Conservation (phyloP, 2,888 invertebrate species). For the Hirtodrosophila trivittata region DNA sequence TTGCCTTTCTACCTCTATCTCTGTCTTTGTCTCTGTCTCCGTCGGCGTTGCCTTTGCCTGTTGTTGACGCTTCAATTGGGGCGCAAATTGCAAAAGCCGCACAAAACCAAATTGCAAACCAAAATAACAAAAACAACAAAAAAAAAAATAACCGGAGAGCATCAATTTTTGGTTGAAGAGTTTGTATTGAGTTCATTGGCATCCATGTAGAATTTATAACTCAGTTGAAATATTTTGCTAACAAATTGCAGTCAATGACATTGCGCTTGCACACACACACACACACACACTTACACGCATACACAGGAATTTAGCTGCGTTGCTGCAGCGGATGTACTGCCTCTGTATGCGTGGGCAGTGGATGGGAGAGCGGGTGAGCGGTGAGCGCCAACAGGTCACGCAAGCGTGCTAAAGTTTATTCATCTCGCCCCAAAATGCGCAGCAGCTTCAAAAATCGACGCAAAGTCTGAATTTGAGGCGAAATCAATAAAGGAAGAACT, state of each 20-base stretch:
- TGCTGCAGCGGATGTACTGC: constrained; percentile 53
- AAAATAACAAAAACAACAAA: constrained; percentile 2
- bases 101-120: constrained; percentile 43
- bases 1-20: constrained; percentile 1
- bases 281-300: constrained; percentile 30
- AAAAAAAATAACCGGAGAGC: constrained; percentile 22
- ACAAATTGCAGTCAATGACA: constrained; percentile 81
- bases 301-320: constrained; percentile 16
- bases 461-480: constrained; percentile 47
- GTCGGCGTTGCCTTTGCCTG: constrained; percentile 10
- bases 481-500: constrained; percentile 54
- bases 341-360: constrained; percentile 50
- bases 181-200: constrained; percentile 69
- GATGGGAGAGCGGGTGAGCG: constrained; percentile 5
- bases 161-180: constrained; percentile 45
- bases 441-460: constrained; percentile 60
- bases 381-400: constrained; percentile 62
- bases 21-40: constrained; percentile 12
- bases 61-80: constrained; percentile 60
- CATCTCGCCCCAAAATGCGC: constrained; percentile 67
- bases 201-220: constrained; percentile 69
- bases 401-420: constrained; percentile 73
- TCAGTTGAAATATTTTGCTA: constrained; percentile 78
- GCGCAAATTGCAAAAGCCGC: constrained; percentile 60
- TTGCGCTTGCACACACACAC: constrained; percentile 40